Conservation (phyloP, 2,797 vertebrate species). For the Schizopygopsis pylzovi region DNA sequence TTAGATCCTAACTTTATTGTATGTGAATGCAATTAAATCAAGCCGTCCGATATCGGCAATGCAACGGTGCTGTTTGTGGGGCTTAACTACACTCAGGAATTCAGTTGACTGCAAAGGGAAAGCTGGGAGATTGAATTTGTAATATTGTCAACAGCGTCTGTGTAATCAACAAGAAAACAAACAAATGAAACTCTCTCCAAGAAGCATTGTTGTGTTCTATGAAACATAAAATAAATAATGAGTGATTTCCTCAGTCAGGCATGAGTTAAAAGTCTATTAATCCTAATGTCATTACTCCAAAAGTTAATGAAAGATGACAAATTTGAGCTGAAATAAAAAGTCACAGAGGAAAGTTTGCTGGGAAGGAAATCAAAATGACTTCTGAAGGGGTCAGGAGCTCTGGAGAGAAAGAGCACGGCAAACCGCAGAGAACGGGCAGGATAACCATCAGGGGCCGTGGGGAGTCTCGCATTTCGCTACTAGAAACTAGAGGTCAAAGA, state of each 20-base stretch:
- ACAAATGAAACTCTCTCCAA: slow-evolving; percentile 36
- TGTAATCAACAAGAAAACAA: slow-evolving; percentile 32
- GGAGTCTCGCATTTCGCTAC: slow-evolving; percentile 58
- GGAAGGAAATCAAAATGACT: slow-evolving; percentile 69
- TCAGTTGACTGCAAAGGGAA: slow-evolving; percentile 69
- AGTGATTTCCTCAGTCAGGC: slow-evolving; percentile 55
- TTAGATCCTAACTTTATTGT: slow-evolving; percentile 89
- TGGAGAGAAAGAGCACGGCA: slow-evolving; percentile 56
- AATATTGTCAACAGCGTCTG: slow-evolving; percentile 37
- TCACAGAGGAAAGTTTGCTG: slow-evolving; percentile 58
- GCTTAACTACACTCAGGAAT: slow-evolving; percentile 20
- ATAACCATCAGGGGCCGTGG: slow-evolving; percentile 64
- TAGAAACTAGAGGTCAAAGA: slow-evolving; percentile 60
- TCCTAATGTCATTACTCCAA: slow-evolving; percentile 55
- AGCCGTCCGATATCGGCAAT: slow-evolving; percentile 86
- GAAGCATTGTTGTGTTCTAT: slow-evolving; percentile 21
- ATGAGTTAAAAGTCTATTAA: slow-evolving; percentile 57
- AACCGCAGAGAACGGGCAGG: slow-evolving; percentile 57
- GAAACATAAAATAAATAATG: slow-evolving; percentile 41
- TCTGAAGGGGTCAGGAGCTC: slow-evolving; percentile 65
- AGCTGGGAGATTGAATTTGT: slow-evolving; percentile 19
- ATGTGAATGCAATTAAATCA: slow-evolving; percentile 89
- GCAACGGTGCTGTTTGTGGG: slow-evolving; percentile 74
- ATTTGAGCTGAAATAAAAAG: slow-evolving; percentile 63
- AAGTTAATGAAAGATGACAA: slow-evolving; percentile 65